Conservation (phyloP, 2,113 vertebrate genomes). For the Heterocephalus glaber region DNA sequence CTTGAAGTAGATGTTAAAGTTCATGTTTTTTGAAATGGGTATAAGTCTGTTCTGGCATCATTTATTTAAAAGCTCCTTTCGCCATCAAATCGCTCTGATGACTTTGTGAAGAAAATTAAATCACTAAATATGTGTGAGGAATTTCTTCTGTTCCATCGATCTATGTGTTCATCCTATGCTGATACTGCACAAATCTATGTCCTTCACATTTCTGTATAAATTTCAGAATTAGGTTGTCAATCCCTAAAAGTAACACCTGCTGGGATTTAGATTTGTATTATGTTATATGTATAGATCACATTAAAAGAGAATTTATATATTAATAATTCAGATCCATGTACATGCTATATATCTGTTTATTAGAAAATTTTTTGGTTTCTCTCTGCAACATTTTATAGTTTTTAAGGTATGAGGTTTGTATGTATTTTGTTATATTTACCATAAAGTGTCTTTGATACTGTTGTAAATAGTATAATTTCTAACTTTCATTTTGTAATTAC, state of each 20-base stretch:
- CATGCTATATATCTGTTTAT: not conserved
- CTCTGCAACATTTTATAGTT: not conserved
- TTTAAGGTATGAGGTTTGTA: not conserved
- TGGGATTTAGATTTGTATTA: not conserved
- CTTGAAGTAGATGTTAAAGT: not conserved
- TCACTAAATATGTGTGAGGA: not conserved
- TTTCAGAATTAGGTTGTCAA: not conserved
- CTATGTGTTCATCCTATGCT: not conserved
- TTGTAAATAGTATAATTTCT: not conserved
- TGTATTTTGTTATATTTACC: conserved; percentile 8
- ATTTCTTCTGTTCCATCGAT: not conserved
- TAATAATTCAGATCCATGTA: not conserved
- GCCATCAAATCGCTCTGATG: not conserved
- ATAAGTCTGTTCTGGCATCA: not conserved
- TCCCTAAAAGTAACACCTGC: not conserved
- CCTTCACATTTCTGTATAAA: not conserved
- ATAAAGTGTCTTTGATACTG: not conserved
- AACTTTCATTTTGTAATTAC: not conserved
- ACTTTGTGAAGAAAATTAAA: not conserved
- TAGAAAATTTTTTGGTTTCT: not conserved
- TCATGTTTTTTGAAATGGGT: not conserved
- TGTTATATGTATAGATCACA: not conserved
- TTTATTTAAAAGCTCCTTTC: not conserved
- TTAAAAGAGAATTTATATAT: not conserved
- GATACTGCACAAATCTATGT: not conserved